Conservation (phyloP, 2,113 vertebrate species). For the Canis aureus region DNA sequence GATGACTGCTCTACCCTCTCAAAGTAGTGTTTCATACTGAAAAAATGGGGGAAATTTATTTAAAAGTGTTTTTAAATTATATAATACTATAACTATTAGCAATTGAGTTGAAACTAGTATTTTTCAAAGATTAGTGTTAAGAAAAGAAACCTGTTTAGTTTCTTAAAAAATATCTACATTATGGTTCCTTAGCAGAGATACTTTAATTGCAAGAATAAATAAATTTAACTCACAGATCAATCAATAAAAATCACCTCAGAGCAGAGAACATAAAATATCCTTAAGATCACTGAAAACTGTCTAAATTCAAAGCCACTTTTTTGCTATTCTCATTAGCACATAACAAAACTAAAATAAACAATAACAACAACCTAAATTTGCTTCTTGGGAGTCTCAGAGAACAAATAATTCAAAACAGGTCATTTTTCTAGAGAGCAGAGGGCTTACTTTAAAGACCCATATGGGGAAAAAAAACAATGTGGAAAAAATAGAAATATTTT, state of each 20-base stretch:
- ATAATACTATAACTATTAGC: not conserved
- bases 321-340: not conserved
- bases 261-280: not conserved
- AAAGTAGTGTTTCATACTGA: not conserved
- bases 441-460: not conserved
- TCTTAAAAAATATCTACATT: not conserved
- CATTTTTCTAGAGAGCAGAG: not conserved
- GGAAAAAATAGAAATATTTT: not conserved
- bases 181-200: not conserved
- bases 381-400: not conserved
- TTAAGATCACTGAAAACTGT: not conserved
- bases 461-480: not conserved
- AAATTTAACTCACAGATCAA: not conserved
- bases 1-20: not conserved
- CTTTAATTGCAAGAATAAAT: not conserved
- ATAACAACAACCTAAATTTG: not conserved
- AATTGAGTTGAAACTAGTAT: not conserved
- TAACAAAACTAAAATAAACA: not conserved
- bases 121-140: not conserved
- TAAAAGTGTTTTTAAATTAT: not conserved
- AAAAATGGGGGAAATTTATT: not conserved
- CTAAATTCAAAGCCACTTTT: not conserved
- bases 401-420: not conserved
- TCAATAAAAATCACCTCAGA: not conserved
- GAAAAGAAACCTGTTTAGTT: not conserved